Percentiles rank a stretch among this genome's conserved stretches.
These are phyloP conservation scores for Encarsia formosa DNA, from an alignment of 2,888 invertebrate species.

Conservation along the genomic window DNA sequence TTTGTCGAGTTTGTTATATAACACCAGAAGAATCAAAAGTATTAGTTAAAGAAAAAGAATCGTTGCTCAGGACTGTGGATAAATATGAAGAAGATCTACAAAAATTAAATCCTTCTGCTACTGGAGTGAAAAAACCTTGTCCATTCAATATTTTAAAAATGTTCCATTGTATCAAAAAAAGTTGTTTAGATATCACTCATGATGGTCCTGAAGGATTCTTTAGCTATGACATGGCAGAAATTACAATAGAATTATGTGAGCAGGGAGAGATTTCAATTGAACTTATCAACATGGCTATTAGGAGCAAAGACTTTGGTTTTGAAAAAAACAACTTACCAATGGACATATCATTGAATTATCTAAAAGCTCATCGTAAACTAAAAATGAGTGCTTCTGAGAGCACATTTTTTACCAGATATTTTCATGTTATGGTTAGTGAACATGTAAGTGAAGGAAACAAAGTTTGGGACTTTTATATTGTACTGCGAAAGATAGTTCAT, in stretches of 20 bases:
- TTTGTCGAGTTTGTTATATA: conserved; percentile 17
- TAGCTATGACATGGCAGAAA: too few species aligned
- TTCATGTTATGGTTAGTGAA: conserved; percentile 15
- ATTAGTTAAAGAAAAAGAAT: conserved; percentile 10
- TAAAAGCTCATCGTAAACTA: conserved; percentile 4
- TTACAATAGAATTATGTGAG: too few species aligned
- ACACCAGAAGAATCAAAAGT: not conserved
- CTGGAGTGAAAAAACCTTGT: conserved; percentile 19
- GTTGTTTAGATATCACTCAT: conserved; percentile 12
- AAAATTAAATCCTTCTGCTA: not conserved
- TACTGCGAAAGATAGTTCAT: conserved; percentile 17
- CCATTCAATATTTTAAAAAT: conserved; percentile 15
- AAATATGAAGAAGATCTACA: conserved; percentile 11
- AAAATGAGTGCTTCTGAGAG: conserved; percentile 5
- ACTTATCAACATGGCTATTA: not conserved
- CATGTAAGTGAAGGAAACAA: conserved; percentile 2
- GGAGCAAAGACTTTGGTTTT: conserved; percentile 1
- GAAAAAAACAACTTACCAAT: not conserved
- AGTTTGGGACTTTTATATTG: conserved; percentile 19
- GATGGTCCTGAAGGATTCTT: too few species aligned
- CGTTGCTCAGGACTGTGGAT: conserved; percentile 8
- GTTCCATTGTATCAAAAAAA: conserved; percentile 17
- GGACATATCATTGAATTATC: not conserved
- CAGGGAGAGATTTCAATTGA: not conserved
- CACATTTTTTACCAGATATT: conserved; percentile 20